These are phyloP conservation scores for Ginglymostoma cirratum DNA, from an alignment of 2,113 vertebrate species.

Conservation along the genomic window DNA sequence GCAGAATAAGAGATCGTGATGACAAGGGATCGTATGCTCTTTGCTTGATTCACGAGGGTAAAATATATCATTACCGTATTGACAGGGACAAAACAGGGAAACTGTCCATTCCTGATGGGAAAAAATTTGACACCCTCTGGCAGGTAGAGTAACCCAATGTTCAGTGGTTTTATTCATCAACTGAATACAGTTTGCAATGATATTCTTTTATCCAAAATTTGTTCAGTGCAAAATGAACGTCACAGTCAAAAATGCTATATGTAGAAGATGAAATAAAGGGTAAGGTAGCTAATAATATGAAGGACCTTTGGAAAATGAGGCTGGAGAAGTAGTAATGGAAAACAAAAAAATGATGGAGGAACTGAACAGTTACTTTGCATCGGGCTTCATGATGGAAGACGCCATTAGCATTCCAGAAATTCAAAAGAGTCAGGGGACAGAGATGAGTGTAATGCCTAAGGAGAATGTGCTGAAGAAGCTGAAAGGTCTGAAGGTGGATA, in stretches of 20 bases:
- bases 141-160: slow-evolving; percentile 63
- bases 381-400: no score
- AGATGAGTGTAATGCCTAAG: no score
- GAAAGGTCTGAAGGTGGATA: no score
- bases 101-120: slow-evolving; percentile 87
- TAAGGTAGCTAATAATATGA: no score
- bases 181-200: not conserved
- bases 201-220: not conserved
- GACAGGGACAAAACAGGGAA: slow-evolving; percentile 78
- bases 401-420: no score
- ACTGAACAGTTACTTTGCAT: no score
- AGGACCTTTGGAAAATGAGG: no score
- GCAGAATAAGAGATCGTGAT: slow-evolving; percentile 81
- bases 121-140: slow-evolving; percentile 95
- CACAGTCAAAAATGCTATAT: not conserved
- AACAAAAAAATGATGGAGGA: no score
- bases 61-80: slow-evolving; percentile 87
- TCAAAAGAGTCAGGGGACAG: no score
- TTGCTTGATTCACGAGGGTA: slow-evolving; percentile 76
- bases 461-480: no score
- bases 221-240: not conserved
- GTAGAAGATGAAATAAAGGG: no score
- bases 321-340: no score
- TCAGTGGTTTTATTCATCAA: not conserved
- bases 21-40: slow-evolving; percentile 77